Conservation (phyloP, 1,140 invertebrate species). For the Drosophila navojoa region DNA sequence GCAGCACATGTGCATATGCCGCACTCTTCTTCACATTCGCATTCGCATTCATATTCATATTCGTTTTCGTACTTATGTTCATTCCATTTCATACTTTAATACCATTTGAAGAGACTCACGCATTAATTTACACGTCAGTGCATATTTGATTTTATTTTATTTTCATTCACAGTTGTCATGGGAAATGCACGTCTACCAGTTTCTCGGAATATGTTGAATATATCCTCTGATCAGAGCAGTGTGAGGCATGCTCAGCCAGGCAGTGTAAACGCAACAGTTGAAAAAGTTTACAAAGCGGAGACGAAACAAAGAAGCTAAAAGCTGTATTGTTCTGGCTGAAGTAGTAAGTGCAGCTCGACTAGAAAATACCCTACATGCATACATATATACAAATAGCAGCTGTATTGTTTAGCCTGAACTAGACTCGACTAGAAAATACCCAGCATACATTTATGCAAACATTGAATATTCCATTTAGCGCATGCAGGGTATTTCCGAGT, state of each 20-base stretch:
- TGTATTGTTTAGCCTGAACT: too few relatives aligned
- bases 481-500: neutral
- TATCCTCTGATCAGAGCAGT: neutral
- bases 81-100: slow-evolving; percentile 39
- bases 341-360: neutral
- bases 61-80: slow-evolving; percentile 18
- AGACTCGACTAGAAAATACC: too few relatives aligned
- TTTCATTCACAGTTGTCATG: slow-evolving; percentile 50
- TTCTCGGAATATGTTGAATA: slow-evolving; percentile 19
- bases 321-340: too few relatives aligned
- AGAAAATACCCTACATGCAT: neutral
- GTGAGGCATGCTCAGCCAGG: slow-evolving; percentile 1
- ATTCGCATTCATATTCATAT: slow-evolving; percentile 15
- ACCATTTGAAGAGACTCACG: slow-evolving; percentile 48
- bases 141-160: slow-evolving; percentile 72
- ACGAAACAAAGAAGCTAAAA: neutral
- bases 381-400: too few relatives aligned
- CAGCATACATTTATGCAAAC: too few relatives aligned
- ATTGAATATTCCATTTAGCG: too few relatives aligned
- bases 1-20: slow-evolving; percentile 7
- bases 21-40: neutral
- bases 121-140: slow-evolving; percentile 75
- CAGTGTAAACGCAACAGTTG: neutral
- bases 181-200: slow-evolving; percentile 27
- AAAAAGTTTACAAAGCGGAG: neutral